Evolutionary conservation across 2,113 vertebrate genomes (phyloP).

Genomic region (Rafetus swinhoei): DNA sequence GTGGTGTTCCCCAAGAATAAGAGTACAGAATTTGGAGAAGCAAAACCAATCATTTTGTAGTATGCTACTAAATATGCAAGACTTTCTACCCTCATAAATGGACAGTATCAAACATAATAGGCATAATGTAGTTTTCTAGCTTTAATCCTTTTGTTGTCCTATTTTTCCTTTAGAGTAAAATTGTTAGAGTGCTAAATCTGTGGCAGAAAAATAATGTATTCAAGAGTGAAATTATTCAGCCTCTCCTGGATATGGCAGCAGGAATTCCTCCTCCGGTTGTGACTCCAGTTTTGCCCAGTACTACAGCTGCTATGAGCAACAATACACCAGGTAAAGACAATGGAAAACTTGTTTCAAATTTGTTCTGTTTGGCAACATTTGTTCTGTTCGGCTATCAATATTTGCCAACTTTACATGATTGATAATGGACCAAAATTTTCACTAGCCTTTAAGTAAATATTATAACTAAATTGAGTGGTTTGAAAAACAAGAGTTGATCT

Average conservation of each 20-base stretch:
- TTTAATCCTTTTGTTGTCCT: constrained; percentile 19
- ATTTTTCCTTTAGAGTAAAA: constrained; percentile 90
- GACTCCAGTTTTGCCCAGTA: constrained; percentile 90
- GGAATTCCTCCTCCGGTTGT: constrained; percentile 93
- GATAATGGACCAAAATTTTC: background rate
- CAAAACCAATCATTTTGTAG: background rate
- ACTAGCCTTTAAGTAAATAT: background rate
- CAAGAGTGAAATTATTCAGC: constrained; percentile 99
- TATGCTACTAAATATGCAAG: background rate
- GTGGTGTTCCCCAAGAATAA: background rate
- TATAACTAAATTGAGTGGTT: background rate
- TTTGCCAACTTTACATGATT: background rate
- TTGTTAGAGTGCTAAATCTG: constrained; percentile 95
- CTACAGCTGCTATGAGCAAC: constrained; percentile 89
- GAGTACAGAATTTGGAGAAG: background rate
- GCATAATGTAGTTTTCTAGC: background rate
- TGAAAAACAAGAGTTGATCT: background rate
- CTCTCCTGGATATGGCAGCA: constrained; percentile 96
- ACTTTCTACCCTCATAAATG: background rate
- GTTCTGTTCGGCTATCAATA: background rate
- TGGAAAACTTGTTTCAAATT: background rate
- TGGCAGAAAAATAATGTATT: constrained; percentile 99
- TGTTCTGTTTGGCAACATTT: background rate
- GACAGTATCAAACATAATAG: background rate
- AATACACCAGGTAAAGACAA: constrained; percentile 91